These are phyloP conservation scores for Trichoplax adhaerens DNA, from an alignment of 37 sponge, comb jelly and placozoan species.

Conservation along the genomic window DNA sequence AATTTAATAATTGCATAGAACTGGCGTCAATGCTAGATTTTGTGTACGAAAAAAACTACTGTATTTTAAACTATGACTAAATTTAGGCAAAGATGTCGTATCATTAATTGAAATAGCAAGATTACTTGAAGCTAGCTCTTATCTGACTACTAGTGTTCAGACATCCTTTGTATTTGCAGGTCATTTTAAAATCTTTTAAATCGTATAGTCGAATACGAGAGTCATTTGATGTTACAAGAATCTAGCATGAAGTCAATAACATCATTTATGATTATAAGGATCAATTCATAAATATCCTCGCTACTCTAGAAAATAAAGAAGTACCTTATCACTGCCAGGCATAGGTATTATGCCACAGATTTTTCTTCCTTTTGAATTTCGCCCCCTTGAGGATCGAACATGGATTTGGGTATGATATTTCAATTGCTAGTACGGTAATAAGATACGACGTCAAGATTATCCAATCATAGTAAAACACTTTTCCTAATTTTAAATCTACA, in stretches of 20 bases:
- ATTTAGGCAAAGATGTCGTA: too few species aligned
- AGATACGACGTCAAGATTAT: neutral
- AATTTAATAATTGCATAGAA: neutral
- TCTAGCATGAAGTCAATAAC: slow-evolving; percentile 14
- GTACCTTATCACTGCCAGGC: slow-evolving; percentile 74
- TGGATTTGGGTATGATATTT: slow-evolving; percentile 97
- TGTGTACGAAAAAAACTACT: too few species aligned
- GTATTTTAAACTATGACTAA: too few species aligned
- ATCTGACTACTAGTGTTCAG: slow-evolving; percentile 84
- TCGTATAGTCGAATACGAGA: slow-evolving; percentile 83
- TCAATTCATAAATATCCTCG: neutral
- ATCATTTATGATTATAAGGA: neutral
- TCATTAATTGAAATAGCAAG: neutral
- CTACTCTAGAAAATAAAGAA: too few species aligned
- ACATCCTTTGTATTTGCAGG: slow-evolving; percentile 84
- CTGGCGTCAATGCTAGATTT: too few species aligned
- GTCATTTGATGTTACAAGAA: slow-evolving; percentile 88
- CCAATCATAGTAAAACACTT: neutral
- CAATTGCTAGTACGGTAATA: slow-evolving; percentile 33
- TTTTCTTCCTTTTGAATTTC: slow-evolving; percentile 71
- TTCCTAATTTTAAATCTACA: too few species aligned
- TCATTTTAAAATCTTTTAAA: slow-evolving; percentile 59
- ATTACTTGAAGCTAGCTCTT: slow-evolving; percentile 62
- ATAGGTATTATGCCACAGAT: slow-evolving; percentile 83
- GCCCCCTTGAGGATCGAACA: slow-evolving; percentile 71